Base-by-base conservation (phyloP, 2,888 invertebrate species). In the Seladonia tumulorum region DNA sequence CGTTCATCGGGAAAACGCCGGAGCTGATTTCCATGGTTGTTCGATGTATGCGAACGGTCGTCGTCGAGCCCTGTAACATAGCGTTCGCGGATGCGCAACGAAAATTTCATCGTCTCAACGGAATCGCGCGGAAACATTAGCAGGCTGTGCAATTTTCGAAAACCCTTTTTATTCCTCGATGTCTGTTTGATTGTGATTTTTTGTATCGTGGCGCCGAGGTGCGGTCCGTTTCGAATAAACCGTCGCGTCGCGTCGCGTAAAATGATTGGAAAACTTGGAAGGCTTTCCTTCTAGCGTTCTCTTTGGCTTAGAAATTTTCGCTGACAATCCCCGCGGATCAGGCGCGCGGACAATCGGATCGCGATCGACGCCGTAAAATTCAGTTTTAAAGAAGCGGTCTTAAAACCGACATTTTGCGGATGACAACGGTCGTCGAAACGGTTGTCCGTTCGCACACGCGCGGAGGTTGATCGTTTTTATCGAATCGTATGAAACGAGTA, bases 321-420 rank as follows among this genome's bases (percentile, higher is more conserved):
- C 22, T 8, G 18, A 22, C 22, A 3, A 25, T 83, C 53, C 18
- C 18, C 35, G 12, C 45, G n/a, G 47, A 72, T 16, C 45, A 29
- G 8, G 29, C 5, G 14, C 16, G 47, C 25, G 12, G n/a, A 63
- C n/a, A 29, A 39, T 18, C n/a, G 5, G 29, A 29, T 18, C 7
- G 29, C 2, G 63, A 47, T n/a, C 35, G 22, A 72, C 39, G 71
- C 70, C 79, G 81, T 88, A 87, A 89, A 90, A 88, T 91, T 90
- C 86, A 78, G 87, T 92, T 92, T 93, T 92, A 93, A 88, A 89
- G 76, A 82, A 92, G 93, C 92, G 93, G 91, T 93, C 87, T 87
- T 92, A 91, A 92, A 92, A 91, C 89, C 87, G 90, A 87, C 75
- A 89, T 88, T 89, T 90, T 87, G 57, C 74, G 83, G 60, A 45